Percentiles rank a stretch among this genome's conserved stretches.
phyloP scores from a whole-genome alignment of 2,888 invertebrate genomes.

The Coleophora flavipennella region DNA sequence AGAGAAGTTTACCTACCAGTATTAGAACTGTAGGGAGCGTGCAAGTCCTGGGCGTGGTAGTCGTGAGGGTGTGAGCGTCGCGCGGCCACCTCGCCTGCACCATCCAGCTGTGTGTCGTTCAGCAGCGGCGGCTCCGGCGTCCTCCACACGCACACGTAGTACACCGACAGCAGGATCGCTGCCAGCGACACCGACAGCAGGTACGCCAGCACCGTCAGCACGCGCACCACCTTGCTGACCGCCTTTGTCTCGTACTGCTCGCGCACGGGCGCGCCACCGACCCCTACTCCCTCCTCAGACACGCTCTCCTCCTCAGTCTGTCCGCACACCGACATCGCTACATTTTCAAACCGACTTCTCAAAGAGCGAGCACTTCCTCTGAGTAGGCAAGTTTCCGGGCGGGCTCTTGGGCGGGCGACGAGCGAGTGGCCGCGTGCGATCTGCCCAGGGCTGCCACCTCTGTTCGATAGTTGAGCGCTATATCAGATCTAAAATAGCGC shows the following conservation, averaged over 20 bases:
- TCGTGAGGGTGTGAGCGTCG: conserved; percentile 21
- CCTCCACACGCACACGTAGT: conserved; percentile 88
- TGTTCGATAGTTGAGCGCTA: no score
- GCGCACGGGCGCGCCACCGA: conserved; percentile 29
- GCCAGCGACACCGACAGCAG: conserved; percentile 89
- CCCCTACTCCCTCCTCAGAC: conserved; percentile 33
- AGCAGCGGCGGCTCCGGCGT: conserved; percentile 69
- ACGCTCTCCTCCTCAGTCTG: conserved; percentile 45
- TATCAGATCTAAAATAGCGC: no score
- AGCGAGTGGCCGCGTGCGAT: conserved; percentile 18
- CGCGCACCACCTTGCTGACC: conserved; percentile 65
- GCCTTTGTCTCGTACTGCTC: conserved; percentile 55
- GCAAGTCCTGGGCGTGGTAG: conserved; percentile 7
- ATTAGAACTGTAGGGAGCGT: neutral
- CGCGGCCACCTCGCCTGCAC: conserved; percentile 21
- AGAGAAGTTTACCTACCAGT: no score
- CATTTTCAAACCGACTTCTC: conserved; percentile 22
- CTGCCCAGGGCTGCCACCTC: conserved; percentile 20
- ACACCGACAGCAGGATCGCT: conserved; percentile 84
- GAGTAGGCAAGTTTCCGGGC: neutral
- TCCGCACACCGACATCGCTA: conserved; percentile 54
- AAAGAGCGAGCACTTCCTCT: neutral
- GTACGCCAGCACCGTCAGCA: conserved; percentile 86
- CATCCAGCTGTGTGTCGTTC: conserved; percentile 20
- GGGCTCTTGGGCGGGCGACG: conserved; percentile 6